phyloP scores from a whole-genome alignment of 1,140 invertebrate species.

The Aleiodes sp. region DNA sequence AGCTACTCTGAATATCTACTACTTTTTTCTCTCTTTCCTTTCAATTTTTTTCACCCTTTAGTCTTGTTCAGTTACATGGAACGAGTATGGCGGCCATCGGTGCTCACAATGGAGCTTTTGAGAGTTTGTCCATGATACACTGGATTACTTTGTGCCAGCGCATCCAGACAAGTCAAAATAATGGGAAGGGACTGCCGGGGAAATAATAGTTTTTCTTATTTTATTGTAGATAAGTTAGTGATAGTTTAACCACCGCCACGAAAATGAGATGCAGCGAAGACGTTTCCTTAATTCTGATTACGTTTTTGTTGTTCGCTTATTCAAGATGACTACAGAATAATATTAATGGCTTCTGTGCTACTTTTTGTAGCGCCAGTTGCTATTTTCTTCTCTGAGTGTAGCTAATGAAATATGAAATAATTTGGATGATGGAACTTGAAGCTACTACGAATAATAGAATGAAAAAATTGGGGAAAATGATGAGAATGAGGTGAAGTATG shows the following conservation, averaged over 20 bases:
- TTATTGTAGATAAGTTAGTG: no score
- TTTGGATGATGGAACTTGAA: not conserved
- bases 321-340: no score
- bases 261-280: no score
- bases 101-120: not conserved
- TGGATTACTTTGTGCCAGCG: not conserved
- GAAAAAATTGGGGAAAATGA: not conserved
- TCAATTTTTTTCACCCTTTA: not conserved
- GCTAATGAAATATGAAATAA: not conserved
- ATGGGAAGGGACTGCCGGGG: no score
- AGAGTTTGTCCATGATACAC: not conserved
- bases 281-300: no score
- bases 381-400: not conserved
- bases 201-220: no score
- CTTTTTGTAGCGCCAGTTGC: no score
- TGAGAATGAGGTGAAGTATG: slow-evolving; percentile 4
- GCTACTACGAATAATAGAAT: not conserved
- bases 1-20: slow-evolving; percentile 20
- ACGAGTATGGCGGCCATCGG: not conserved
- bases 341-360: no score
- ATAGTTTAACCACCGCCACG: no score
- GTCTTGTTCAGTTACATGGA: not conserved
- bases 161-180: not conserved
- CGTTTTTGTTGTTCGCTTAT: no score
- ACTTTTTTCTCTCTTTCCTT: not conserved